Evolutionary conservation across 92 coral and sea anemone genomes (phyloP).

Genomic region (Porites lobata): DNA sequence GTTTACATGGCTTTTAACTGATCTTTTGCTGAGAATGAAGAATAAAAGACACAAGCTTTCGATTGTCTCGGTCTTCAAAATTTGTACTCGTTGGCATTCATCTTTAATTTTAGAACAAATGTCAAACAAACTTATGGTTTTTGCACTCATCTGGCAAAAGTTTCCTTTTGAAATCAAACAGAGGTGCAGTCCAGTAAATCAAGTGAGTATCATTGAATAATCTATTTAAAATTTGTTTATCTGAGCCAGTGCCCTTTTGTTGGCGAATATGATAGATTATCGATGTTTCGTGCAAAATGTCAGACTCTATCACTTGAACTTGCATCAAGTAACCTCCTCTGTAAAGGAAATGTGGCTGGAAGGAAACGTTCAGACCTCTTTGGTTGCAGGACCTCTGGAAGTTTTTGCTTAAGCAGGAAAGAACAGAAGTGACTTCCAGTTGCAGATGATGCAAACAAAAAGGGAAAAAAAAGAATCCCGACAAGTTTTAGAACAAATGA

Average conservation of each 20-base stretch:
- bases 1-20: too few relatives aligned
- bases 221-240: not conserved
- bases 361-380: too few relatives aligned
- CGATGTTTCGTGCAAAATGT: not conserved
- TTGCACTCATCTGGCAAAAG: not conserved
- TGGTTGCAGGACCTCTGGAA: too few relatives aligned
- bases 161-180: not conserved
- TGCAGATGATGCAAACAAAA: too few relatives aligned
- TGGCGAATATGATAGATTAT: slow-evolving; percentile 10
- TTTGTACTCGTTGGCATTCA: too few relatives aligned
- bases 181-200: slow-evolving; percentile 3
- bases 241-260: slow-evolving; percentile 1
- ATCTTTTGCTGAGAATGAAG: too few relatives aligned
- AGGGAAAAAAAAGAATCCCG: too few relatives aligned
- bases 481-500: too few relatives aligned
- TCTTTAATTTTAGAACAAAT: too few relatives aligned
- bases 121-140: not conserved
- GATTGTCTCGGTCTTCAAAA: not conserved
- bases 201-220: not conserved
- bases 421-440: too few relatives aligned
- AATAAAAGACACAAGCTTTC: not conserved
- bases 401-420: too few relatives aligned
- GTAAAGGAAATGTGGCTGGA: too few relatives aligned
- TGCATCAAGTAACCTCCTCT: slow-evolving; percentile 5
- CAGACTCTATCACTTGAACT: slow-evolving; percentile 32